phyloP scores from a whole-genome alignment of 2,888 invertebrate species.

The Hypselothyrea guttata region DNA sequence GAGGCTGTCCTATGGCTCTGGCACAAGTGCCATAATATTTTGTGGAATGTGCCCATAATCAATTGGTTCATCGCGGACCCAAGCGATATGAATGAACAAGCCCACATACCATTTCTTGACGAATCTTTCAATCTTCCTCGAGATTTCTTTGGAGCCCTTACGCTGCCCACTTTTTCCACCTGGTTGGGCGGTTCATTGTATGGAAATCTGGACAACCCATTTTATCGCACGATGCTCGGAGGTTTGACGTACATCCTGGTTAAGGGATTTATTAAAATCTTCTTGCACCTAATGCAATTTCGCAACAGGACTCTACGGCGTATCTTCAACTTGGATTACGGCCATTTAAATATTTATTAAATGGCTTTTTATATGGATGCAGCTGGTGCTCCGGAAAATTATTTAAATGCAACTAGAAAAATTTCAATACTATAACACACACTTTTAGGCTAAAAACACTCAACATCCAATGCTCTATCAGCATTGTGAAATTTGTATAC shows the following conservation, averaged over 20 bases:
- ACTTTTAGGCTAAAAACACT: too few relatives aligned
- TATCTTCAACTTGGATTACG: conserved; percentile 94
- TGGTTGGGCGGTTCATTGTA: conserved; percentile 95
- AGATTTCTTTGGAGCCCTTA: conserved; percentile 94
- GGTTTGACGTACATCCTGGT: conserved; percentile 95
- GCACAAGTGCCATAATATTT: conserved; percentile 85
- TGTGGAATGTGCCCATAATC: conserved; percentile 85
- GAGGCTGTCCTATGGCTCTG: conserved; percentile 92
- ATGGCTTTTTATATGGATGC: too few relatives aligned
- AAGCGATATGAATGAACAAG: conserved; percentile 81
- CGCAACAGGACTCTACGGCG: conserved; percentile 93
- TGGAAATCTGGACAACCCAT: conserved; percentile 91
- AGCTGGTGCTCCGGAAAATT: too few relatives aligned
- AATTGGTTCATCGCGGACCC: conserved; percentile 78
- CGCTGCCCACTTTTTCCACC: conserved; percentile 96
- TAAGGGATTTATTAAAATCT: conserved; percentile 96
- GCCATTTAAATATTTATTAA: too few relatives aligned
- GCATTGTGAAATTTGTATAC: too few relatives aligned
- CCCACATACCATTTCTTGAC: conserved; percentile 84
- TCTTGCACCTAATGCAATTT: conserved; percentile 96
- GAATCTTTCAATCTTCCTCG: conserved; percentile 93
- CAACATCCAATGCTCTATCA: too few relatives aligned
- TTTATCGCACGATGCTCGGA: conserved; percentile 94
- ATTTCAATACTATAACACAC: too few relatives aligned
- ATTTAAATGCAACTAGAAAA: too few relatives aligned